These are phyloP conservation scores for Pyrgilauda ruficollis DNA, from an alignment of 2,113 vertebrate genomes.

Conservation along the genomic window DNA sequence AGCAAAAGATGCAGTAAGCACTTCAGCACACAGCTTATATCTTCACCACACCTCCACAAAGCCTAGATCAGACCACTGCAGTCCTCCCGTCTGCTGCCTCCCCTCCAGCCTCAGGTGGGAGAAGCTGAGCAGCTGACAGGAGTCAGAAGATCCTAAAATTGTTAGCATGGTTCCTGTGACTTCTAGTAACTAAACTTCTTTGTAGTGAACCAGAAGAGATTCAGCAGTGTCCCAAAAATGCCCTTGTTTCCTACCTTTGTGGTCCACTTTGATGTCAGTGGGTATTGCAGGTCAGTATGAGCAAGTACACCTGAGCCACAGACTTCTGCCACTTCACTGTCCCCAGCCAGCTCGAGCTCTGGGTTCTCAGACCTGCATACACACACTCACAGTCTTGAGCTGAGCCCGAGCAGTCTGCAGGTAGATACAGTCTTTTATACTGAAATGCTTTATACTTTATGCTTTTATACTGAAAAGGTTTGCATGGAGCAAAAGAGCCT, in stretches of 20 bases:
- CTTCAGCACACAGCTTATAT: not conserved
- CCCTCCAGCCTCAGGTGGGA: not conserved
- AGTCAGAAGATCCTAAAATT: not conserved
- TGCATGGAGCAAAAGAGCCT: not conserved
- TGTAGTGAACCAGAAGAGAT: not conserved
- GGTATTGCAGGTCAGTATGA: not conserved
- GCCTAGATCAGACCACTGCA: not conserved
- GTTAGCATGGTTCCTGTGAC: not conserved
- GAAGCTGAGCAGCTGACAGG: not conserved
- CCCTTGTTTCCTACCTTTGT: not conserved
- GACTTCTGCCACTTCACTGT: not conserved
- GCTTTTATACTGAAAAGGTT: not conserved
- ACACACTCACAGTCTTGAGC: not conserved
- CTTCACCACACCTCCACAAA: not conserved
- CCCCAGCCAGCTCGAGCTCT: not conserved
- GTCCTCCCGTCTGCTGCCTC: not conserved
- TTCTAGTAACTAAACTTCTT: not conserved
- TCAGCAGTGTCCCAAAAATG: not conserved
- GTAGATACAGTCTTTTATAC: not conserved
- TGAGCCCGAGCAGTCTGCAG: not conserved
- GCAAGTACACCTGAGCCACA: not conserved
- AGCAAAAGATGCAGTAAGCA: not conserved
- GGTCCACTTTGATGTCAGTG: not conserved
- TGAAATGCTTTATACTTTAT: not conserved
- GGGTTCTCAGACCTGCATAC: not conserved